phyloP scores from a whole-genome alignment of 2,888 invertebrate genomes.

The Caprella mutica region DNA sequence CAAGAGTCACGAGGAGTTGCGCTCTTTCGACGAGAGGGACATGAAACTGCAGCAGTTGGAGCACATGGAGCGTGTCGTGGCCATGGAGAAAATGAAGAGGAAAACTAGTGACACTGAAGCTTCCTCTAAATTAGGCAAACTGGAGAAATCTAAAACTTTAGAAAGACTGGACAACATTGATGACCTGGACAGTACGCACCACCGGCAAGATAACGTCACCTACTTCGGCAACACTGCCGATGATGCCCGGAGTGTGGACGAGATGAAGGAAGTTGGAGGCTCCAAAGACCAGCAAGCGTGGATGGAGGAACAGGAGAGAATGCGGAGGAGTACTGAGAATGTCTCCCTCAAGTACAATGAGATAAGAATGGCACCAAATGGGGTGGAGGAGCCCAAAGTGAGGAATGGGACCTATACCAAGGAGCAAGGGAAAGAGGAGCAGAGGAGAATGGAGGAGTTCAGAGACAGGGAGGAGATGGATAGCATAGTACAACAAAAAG shows the following conservation, averaged over 20 bases:
- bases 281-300: not conserved
- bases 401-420: no score
- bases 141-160: slow-evolving; percentile 7
- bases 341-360: not conserved
- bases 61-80: not conserved
- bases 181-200: not conserved
- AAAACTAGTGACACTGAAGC: not conserved
- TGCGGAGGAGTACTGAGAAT: slow-evolving; percentile 5
- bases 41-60: slow-evolving; percentile 3
- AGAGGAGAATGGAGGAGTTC: no score
- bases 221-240: not conserved
- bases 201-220: not conserved
- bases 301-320: slow-evolving; percentile 7
- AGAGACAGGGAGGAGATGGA: no score
- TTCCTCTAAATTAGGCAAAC: not conserved
- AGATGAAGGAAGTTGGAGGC: slow-evolving; percentile 4
- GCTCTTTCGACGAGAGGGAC: not conserved
- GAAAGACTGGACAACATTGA: slow-evolving; percentile 9
- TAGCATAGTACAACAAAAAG: no score
- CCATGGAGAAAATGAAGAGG: slow-evolving; percentile 2
- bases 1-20: slow-evolving; percentile 8
- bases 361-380: no score
- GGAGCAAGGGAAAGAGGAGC: no score
- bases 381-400: no score
- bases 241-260: slow-evolving; percentile 1